Evolutionary conservation across 2,888 invertebrate genomes (phyloP).

Genomic region (Dimorphilus gyrociliatus): DNA sequence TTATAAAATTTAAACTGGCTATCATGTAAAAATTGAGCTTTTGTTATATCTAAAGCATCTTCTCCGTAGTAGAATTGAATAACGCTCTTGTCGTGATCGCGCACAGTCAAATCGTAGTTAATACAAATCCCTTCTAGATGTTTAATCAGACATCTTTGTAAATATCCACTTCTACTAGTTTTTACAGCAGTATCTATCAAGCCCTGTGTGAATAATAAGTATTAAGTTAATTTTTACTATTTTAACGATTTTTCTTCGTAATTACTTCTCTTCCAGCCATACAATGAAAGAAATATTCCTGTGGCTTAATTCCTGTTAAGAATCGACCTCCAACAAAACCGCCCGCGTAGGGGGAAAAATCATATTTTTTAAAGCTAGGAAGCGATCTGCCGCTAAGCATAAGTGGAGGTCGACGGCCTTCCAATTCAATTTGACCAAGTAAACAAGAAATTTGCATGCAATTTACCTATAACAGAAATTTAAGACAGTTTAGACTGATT

Average conservation of each 20-base stretch:
- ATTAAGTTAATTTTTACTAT: not conserved
- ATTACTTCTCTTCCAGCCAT: conserved; percentile 94
- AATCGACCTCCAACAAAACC: conserved; percentile 93
- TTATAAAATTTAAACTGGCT: conserved; percentile 62
- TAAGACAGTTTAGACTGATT: too few species aligned
- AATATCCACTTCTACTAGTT: conserved; percentile 91
- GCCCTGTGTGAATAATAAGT: conserved; percentile 45
- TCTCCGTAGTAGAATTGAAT: conserved; percentile 51
- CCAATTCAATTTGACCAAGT: conserved; percentile 92
- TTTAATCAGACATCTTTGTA: conserved; percentile 90
- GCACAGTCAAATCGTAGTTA: conserved; percentile 80
- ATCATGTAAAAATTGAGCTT: conserved; percentile 62
- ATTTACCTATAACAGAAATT: conserved; percentile 48
- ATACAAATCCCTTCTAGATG: conserved; percentile 89
- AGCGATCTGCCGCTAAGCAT: conserved; percentile 77
- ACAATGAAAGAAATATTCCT: conserved; percentile 97
- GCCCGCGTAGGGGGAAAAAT: conserved; percentile 73
- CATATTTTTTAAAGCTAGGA: conserved; percentile 76
- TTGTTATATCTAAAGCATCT: conserved; percentile 55
- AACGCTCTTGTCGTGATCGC: conserved; percentile 80
- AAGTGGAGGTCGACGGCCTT: conserved; percentile 84
- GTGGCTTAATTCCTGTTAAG: conserved; percentile 92
- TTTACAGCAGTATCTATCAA: conserved; percentile 98
- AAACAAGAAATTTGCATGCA: conserved; percentile 96
- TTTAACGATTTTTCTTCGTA: conserved; percentile 2